phyloP scores from a whole-genome alignment of 2,797 vertebrate genomes.

The Ambastaia sidthimunki region DNA sequence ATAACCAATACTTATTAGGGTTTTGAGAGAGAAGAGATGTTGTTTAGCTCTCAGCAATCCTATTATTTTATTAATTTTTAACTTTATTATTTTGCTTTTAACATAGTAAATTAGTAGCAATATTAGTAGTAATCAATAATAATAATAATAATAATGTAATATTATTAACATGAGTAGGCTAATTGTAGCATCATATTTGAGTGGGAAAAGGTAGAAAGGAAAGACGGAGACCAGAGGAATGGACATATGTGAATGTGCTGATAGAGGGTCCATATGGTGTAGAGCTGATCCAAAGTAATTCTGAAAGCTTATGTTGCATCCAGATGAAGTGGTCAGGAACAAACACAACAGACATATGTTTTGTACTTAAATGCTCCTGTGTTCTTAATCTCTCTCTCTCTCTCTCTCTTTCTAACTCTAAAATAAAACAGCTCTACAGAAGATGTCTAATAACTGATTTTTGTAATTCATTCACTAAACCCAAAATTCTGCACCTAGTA shows the following conservation, averaged over 20 bases:
- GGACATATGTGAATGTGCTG: constrained; percentile 4
- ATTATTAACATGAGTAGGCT: background rate
- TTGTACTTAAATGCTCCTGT: constrained; percentile 32
- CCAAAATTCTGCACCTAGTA: background rate
- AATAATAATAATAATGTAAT: background rate
- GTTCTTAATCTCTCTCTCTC: constrained; percentile 48
- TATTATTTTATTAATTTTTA: background rate
- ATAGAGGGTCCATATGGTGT: constrained; percentile 92
- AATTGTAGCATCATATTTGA: constrained; percentile 9
- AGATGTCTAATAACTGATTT: background rate
- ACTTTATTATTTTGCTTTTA: too few relatives aligned
- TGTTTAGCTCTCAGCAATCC: background rate
- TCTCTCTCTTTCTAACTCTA: constrained; percentile 40
- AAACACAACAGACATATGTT: constrained; percentile 25
- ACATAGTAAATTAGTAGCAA: too few relatives aligned
- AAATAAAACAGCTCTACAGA: constrained; percentile 9
- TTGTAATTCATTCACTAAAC: background rate
- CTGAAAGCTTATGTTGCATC: constrained; percentile 75
- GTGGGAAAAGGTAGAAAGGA: background rate
- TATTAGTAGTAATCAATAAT: too few relatives aligned
- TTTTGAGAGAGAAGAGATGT: background rate
- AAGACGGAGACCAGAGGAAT: background rate
- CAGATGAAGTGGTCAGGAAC: constrained; percentile 29
- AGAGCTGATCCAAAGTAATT: constrained; percentile 90
- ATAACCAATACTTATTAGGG: constrained; percentile 3